Evolutionary conservation across 2,888 invertebrate species (phyloP), one percentile per base, ranked within the genome.

Genomic region (Hirtodrosophila confusa): DNA sequence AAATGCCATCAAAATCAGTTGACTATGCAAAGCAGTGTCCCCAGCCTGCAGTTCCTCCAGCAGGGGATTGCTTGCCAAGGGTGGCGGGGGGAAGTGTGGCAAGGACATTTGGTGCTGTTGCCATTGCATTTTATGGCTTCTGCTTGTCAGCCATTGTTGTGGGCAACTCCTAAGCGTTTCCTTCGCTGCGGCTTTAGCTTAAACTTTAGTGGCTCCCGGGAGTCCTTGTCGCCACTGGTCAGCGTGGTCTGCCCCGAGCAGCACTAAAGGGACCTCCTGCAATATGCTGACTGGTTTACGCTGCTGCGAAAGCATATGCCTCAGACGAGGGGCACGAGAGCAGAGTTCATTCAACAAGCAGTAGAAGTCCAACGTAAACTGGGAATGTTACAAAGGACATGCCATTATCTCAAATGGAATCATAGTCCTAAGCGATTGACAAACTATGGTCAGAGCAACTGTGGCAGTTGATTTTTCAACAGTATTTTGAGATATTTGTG

Each of bases 1-100:
- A 83, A 83, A 88, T 83, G 82, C 88, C 82, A 87, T 87, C 82
- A 83, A 83, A 83, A 85, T 83, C 82, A 87, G 88, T 83, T 83
- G 88, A 82, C 82, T 83, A 83, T 83, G 82, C 86, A 83, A 83
- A 83, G 82, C 75, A 82, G 87, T 50, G 48, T 31, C 48, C 35
- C 33, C 60, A 45, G 43, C 39, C 31, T 36, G 24, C 55, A 55
- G 41, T 55, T 50, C 11, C 61, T 11, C 12, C 1, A 24, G 45
- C 31, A 10, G 33, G 37, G 9, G 23, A 24, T 33, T 6, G 45
- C 6, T 11, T 17, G 45, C 3, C 7, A 12, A 9, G 5, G 9
- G 23, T 11, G 12, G 23, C n/a, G n/a, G 6, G 17, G 12, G 6
- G 7, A 41, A 2, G 6, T 10, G 23, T 5, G 35, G 41, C 41